Evolutionary conservation across 2,797 vertebrate genomes (phyloP).

Genomic region (Cryptoprocta ferox): DNA sequence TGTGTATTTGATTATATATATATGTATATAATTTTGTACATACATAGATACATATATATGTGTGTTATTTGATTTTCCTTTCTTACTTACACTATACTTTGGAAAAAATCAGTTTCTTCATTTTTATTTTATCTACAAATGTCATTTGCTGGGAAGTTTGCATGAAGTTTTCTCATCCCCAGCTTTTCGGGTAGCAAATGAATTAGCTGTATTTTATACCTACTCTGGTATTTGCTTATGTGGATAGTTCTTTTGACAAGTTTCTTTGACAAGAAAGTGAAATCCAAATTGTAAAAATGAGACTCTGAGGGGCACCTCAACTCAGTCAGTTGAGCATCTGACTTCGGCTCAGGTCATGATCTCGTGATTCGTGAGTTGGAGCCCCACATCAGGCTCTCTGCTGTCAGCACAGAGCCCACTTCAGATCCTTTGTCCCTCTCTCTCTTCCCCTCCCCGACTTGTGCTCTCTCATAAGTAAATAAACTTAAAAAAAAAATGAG

Average conservation of each 20-base stretch:
- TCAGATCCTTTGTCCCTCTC: too few relatives aligned
- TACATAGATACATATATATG: neutral
- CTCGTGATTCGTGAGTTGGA: too few relatives aligned
- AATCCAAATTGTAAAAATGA: neutral
- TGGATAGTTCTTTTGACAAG: neutral
- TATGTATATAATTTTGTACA: neutral
- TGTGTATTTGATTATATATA: neutral
- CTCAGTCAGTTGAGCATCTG: too few relatives aligned
- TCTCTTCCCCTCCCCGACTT: too few relatives aligned
- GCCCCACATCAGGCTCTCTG: too few relatives aligned
- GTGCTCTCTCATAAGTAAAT: too few relatives aligned
- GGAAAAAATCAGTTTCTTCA: neutral
- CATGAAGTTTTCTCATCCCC: constrained; percentile 48
- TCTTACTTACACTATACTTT: constrained; percentile 27
- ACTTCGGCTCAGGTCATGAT: too few relatives aligned
- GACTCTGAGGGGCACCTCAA: neutral
- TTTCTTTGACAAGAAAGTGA: neutral
- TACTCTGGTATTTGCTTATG: neutral
- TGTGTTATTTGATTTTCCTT: constrained; percentile 33
- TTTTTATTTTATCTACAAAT: constrained; percentile 21
- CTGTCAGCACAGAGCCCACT: too few relatives aligned
- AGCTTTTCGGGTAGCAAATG: neutral
- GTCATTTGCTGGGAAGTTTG: constrained; percentile 5
- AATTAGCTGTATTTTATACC: neutral
- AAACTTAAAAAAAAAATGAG: too few relatives aligned